Evolutionary conservation across 1,140 invertebrate genomes (phyloP).

Genomic region (Eueides isabella): DNA sequence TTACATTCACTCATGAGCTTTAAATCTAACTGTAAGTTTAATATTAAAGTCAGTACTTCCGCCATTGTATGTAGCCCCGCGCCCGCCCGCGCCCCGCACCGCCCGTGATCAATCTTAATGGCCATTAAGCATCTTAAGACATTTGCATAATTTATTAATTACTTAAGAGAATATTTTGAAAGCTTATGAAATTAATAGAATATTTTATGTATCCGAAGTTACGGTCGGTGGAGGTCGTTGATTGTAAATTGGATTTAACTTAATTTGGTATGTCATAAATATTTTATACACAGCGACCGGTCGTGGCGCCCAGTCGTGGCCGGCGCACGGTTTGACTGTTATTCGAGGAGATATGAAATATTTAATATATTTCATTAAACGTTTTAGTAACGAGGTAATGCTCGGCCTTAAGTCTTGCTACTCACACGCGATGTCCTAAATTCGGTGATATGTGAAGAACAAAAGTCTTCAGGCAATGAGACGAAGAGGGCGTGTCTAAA

Average conservation of each 20-base stretch:
- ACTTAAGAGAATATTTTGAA: slow-evolving; percentile 3
- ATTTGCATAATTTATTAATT: slow-evolving; percentile 11
- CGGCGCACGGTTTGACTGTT: too few species aligned
- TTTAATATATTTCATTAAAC: too few species aligned
- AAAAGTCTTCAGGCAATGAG: too few species aligned
- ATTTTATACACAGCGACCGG: too few species aligned
- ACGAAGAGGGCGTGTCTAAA: too few species aligned
- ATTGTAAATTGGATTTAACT: background rate
- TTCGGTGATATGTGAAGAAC: too few species aligned
- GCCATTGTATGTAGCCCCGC: background rate
- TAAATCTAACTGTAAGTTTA: background rate
- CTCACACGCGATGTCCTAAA: too few species aligned
- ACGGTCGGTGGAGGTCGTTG: background rate
- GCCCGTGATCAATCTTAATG: background rate
- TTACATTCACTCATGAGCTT: background rate
- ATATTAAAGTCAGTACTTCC: background rate
- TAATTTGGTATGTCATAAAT: background rate
- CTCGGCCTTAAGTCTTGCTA: too few species aligned
- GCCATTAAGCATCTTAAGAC: background rate
- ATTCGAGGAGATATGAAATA: too few species aligned
- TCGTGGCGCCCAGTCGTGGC: too few species aligned
- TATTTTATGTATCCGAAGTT: background rate
- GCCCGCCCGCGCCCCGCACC: background rate
- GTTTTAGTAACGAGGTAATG: too few species aligned
- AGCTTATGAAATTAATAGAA: background rate